Percentiles rank a stretch among this genome's conserved stretches.
phyloP scores from a whole-genome alignment of 1,140 invertebrate genomes.

The Apis laboriosa region DNA sequence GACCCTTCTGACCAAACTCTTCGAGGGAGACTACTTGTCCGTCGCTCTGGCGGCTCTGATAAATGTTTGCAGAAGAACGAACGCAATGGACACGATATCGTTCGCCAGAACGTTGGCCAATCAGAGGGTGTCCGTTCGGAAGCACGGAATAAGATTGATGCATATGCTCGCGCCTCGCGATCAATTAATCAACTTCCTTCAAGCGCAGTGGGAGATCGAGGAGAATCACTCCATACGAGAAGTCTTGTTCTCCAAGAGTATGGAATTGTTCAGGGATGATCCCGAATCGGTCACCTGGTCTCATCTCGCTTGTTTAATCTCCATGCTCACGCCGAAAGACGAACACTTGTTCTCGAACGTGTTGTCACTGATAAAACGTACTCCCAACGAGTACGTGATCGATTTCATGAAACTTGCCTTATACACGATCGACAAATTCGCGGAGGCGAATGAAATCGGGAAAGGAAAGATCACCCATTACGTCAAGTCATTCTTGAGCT shows the following conservation, averaged over 20 bases:
- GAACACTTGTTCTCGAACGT: not conserved
- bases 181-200: conserved; percentile 48
- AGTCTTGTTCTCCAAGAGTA: conserved; percentile 50
- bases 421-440: conserved; percentile 31
- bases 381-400: conserved; percentile 61
- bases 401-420: conserved; percentile 51
- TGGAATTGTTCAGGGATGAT: conserved; percentile 51
- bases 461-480: fast-evolving
- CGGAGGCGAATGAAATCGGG: not conserved
- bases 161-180: conserved; percentile 31
- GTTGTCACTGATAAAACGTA: not conserved
- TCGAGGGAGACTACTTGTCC: conserved; percentile 61
- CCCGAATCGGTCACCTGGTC: conserved; percentile 55
- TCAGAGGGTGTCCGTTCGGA: conserved; percentile 62
- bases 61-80: conserved; percentile 36
- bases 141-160: conserved; percentile 70
- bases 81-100: conserved; percentile 24
- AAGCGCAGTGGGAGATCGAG: conserved; percentile 49
- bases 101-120: conserved; percentile 53
- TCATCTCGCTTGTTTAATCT: conserved; percentile 50
- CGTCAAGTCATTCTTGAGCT: not conserved
- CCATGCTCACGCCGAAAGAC: conserved; percentile 49
- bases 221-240: conserved; percentile 65
- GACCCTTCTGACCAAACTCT: conserved; percentile 50
- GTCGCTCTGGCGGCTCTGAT: not conserved